Base-by-base conservation (phyloP, 23 tunicate species). In the Phallusia fumigata region DNA sequence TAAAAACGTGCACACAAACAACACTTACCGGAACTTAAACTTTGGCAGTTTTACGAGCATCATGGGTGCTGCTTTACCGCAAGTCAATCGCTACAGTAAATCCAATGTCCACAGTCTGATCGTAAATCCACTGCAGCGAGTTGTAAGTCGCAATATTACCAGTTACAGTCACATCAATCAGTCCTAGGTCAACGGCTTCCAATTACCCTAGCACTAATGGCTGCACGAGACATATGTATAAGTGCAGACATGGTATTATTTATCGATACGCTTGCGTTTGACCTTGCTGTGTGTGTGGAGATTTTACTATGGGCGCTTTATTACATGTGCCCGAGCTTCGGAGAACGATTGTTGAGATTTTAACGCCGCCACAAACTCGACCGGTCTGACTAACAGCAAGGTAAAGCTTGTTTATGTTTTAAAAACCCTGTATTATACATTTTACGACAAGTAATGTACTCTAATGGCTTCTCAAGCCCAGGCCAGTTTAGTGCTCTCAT, bases 41-140 rank as follows among this genome's bases (percentile, higher is more conserved):
- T 87, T 87, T 21, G 90, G 82, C 53, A 87, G 74, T 74, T 87
- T 87, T 53, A 87, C 74, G 36, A 87, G 81, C 90, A 87, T 87
- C 69, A 58, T 58, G 69, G 28, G 69, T 22, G 69, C 69, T 40
- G 47, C 47, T 40, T 10, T 10, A 40, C 47, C 10, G 10, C 47
- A 40, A 58, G 3, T 58, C 16, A 58, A 22, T 58, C 13, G 69
- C 10, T 40, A 40, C 69, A 58, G 69, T 24, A 58, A 58, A 58
- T 40, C 47, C 47, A 40, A 40, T 10, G 5, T n/a, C n/a, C n/a
- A n/a, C n/a, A n/a, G n/a, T n/a, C n/a, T n/a, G n/a, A n/a, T 40
- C 47, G 10, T 58, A 58, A 21, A 58, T 58, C 69, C 69, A 58
- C 69, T 21, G 28, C 69, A 58, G 13, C 16, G 26, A 24, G 69